Base-by-base conservation (phyloP, 2,113 vertebrate genomes). In the Forbesichthys agassizii region DNA sequence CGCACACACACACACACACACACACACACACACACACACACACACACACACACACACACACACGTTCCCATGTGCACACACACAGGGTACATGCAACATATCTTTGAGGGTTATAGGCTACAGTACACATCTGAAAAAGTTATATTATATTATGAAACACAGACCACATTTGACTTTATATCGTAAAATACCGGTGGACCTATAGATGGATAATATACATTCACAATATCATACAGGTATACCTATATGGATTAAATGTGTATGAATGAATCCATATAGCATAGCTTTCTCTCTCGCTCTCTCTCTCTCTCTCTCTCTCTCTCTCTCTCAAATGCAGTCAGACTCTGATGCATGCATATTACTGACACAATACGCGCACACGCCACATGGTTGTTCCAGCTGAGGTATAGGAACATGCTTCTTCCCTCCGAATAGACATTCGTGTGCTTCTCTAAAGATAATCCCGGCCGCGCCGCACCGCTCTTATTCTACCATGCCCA, bases 1-100 rank as follows among this genome's bases (percentile, higher is more conserved):
- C 70, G 71, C 59, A 68, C 56, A 81, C 70, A 65, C 64, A 64
- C 78, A 76, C 59, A 64, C 76, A 13, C 61, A 60, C 68, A 72
- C 27, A 36, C 55, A 8, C 51, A 62, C 61, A 62, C 69, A 64
- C 72, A 69, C 59, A 68, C 56, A 81, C 72, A 65, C 72, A 69
- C 59, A 68, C 56, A 81, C 72, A 65, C 64, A 64, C 78, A 76
- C 59, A 64, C 76, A 13, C 61, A 60, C 68, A 73, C 27, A 36
- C 55, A 9, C 20, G 1, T 20, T 20, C 20, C 20, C 20, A 20
- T 20, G 20, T 12, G 1, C 49, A 52, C 18, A 33, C 56, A 58
- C 52, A 56, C 33, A 70, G 74, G 6, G 64, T 36, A 61, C 13
- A 52, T 51, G 8, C 42, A 66, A 69, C 47, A 64, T 64, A 73